Percentiles rank a stretch among this genome's conserved stretches.
Evolutionary conservation across 2,797 vertebrate genomes (phyloP).

Genomic region (Fringilla coelebs): DNA sequence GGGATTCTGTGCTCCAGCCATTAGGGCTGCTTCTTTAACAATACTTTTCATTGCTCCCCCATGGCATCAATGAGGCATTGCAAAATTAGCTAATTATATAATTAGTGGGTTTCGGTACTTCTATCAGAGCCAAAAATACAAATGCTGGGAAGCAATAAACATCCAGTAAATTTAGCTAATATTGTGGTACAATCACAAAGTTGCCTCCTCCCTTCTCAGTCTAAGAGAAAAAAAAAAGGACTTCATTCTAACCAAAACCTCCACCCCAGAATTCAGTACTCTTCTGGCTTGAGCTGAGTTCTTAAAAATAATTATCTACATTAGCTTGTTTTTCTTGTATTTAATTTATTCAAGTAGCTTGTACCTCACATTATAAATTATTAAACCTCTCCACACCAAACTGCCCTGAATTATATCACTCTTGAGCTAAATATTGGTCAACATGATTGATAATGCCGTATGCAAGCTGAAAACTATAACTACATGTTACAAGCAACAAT

Average conservation of each 20-base stretch:
- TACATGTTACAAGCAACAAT: background rate
- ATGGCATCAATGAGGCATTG: background rate
- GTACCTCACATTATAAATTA: background rate
- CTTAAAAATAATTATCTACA: background rate
- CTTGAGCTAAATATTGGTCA: slow-evolving; percentile 9
- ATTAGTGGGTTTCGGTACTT: background rate
- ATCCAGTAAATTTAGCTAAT: background rate
- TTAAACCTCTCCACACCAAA: background rate
- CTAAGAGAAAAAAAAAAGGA: background rate
- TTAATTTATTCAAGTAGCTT: background rate
- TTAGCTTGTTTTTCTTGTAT: background rate
- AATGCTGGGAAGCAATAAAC: background rate
- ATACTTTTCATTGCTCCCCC: background rate
- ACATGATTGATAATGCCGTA: background rate
- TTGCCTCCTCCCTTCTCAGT: background rate
- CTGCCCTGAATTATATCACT: background rate
- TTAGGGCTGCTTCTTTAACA: background rate
- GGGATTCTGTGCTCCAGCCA: background rate
- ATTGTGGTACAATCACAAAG: background rate
- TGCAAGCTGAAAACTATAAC: background rate
- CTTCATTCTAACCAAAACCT: background rate
- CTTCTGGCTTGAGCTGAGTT: background rate
- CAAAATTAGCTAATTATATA: background rate
- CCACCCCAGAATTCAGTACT: background rate
- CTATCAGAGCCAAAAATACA: background rate